Percentiles rank a stretch among this genome's conserved stretches.
These are phyloP conservation scores for Pseudomugil tenellus DNA, from an alignment of 2,797 vertebrate species.

Conservation along the genomic window DNA sequence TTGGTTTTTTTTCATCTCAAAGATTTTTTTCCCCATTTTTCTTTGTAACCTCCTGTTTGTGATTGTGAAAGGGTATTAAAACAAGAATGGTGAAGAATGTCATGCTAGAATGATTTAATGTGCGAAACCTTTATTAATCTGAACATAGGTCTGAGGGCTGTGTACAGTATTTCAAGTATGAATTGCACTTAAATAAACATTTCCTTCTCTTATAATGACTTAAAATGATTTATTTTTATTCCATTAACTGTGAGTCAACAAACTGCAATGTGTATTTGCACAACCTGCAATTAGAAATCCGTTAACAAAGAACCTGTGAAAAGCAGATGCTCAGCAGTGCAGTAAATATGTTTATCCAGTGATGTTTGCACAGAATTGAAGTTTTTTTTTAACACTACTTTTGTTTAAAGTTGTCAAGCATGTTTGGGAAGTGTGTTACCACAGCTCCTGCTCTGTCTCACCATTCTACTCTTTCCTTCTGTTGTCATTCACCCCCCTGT, in stretches of 20 bases:
- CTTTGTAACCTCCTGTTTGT: not conserved
- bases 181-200: conserved; percentile 4
- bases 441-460: conserved; percentile 62
- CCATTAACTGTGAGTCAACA: not conserved
- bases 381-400: not conserved
- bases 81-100: not conserved
- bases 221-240: not conserved
- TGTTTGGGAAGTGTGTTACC: conserved; percentile 23
- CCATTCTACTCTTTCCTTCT: conserved; percentile 40
- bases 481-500: conserved; percentile 59
- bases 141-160: not conserved
- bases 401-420: not conserved
- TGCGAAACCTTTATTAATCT: not conserved
- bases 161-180: not conserved
- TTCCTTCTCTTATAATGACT: not conserved
- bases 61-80: conserved; percentile 1
- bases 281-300: not conserved
- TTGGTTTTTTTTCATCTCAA: conserved; percentile 32
- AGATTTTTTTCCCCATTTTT: conserved; percentile 20
- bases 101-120: not conserved
- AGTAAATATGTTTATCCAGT: conserved; percentile 4
- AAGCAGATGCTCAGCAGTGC: conserved; percentile 8
- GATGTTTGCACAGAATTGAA: not conserved
- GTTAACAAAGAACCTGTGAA: not conserved
- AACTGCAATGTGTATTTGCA: not conserved